These are phyloP conservation scores for Hirtodrosophila alboralis DNA, from an alignment of 2,888 invertebrate species.

Conservation along the genomic window DNA sequence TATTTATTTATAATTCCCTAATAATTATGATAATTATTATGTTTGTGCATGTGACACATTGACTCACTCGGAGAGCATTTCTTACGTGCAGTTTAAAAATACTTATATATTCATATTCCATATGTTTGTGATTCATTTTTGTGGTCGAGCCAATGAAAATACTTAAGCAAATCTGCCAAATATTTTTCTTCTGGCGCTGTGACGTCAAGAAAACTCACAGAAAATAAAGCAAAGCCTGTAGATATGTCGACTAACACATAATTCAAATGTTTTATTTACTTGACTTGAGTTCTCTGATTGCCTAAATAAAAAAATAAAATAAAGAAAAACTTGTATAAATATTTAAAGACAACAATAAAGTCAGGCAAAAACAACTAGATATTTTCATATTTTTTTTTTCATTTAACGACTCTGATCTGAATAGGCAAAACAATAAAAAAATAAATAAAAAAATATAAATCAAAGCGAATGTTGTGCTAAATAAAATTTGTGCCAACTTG, in stretches of 20 bases:
- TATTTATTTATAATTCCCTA: conserved; percentile 45
- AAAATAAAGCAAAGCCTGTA: conserved; percentile 44
- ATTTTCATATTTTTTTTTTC: conserved; percentile 16
- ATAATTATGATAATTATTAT: conserved; percentile 51
- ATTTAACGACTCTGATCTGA: conserved; percentile 30
- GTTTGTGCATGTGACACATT: conserved; percentile 61
- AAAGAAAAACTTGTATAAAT: conserved; percentile 27
- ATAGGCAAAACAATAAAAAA: conserved; percentile 14
- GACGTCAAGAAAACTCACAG: conserved; percentile 47
- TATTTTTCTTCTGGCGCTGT: conserved; percentile 39
- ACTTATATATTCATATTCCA: conserved; percentile 6
- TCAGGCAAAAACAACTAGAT: conserved; percentile 24
- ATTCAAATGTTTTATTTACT: conserved; percentile 76
- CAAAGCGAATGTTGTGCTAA: conserved; percentile 34
- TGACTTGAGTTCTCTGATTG: conserved; percentile 59
- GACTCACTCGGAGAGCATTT: conserved; percentile 42
- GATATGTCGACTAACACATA: conserved; percentile 49
- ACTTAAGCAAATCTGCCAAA: conserved; percentile 21
- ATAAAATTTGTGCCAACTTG: conserved; percentile 37
- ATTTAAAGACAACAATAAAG: conserved; percentile 34
- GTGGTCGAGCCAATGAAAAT: conserved; percentile 8
- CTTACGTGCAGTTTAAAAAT: conserved; percentile 16
- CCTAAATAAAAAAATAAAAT: conserved; percentile 22
- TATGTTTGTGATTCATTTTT: conserved; percentile 42
- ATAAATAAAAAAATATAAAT: conserved; percentile 40